Evolutionary conservation across 1,140 invertebrate species (phyloP).

Genomic region (Aleiodes sp.): DNA sequence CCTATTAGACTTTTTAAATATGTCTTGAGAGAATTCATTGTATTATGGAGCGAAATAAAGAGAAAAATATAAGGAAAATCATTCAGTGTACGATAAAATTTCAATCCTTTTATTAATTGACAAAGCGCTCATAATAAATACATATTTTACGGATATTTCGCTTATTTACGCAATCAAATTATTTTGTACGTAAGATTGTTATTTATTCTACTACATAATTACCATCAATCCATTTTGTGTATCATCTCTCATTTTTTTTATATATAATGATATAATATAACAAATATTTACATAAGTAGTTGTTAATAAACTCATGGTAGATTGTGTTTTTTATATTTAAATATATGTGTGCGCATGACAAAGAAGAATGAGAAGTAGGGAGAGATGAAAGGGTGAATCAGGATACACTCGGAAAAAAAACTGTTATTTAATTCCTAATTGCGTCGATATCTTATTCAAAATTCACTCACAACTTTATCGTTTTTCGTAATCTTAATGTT

Average conservation of each 20-base stretch:
- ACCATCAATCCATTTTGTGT: constrained; percentile 2
- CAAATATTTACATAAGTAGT: constrained; percentile 63
- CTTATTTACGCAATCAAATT: constrained; percentile 26
- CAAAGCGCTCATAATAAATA: constrained; percentile 67
- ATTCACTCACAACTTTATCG: constrained; percentile 6
- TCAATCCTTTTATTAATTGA: constrained; percentile 66
- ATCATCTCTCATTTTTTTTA: constrained; percentile 15
- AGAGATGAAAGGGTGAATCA: not conserved
- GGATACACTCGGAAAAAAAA: not conserved
- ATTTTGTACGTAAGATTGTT: constrained; percentile 34
- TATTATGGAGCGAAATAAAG: not conserved
- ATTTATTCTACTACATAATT: constrained; percentile 21
- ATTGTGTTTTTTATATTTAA: constrained; percentile 15
- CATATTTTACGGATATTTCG: constrained; percentile 45
- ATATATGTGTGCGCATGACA: not conserved
- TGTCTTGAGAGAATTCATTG: no score
- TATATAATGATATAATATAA: constrained; percentile 50
- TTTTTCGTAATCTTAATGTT: not conserved
- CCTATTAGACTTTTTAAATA: no score
- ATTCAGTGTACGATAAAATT: constrained; percentile 50
- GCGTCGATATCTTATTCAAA: constrained; percentile 5
- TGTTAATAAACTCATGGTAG: constrained; percentile 65
- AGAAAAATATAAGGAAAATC: constrained; percentile 6
- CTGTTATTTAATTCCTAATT: constrained; percentile 6
- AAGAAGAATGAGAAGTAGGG: not conserved